Evolutionary conservation across 2,888 invertebrate species (phyloP), one percentile per base, ranked within the genome.

Genomic region (Hypolimnas misippus): DNA sequence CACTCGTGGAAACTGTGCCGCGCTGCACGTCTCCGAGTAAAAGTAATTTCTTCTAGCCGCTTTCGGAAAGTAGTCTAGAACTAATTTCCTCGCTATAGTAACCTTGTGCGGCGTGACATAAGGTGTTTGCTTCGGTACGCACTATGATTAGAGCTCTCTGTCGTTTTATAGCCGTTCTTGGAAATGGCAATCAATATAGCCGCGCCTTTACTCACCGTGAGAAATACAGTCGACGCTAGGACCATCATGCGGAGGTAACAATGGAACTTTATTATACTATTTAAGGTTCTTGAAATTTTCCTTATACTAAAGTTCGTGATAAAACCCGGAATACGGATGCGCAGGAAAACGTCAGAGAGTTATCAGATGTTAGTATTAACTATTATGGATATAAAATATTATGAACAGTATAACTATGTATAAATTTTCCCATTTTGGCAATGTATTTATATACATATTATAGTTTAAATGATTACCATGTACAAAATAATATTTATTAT

Each of bases 1-100:
- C 57, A 66, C 75, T 76, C 87, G 88, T 90, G 89, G 91, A 90
- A 92, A 92, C 91, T 90, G 83, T 89, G 91, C 80, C 91, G 87
- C 79, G 75, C 79, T 81, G 80, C 77, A 78, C 81, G 82, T 83
- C 88, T 86, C 84, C 80, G 76, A 90, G 90, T 89, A 92, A 91
- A 91, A 92, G 90, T 89, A 89, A 90, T 92, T 91, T 91, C 91
- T 89, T 91, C 87, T 76, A 81, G 82, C 87, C 87, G 88, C 88
- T 89, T 90, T 90, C 89, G 83, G 88, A 92, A 90, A 89, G 86
- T 82, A 76, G 89, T 82, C 84, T 83, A 79, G 82, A 84, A 83
- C 82, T 77, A 82, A 85, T 86, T 88, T 89, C 83, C 86, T 85
- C 80, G 77, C 77, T 82, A 79, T 77, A 80, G 81, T 85, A 89